Percentiles rank a stretch among this genome's conserved stretches.
These are phyloP conservation scores for Acropora tenuis DNA, from an alignment of 64 coral and sea anemone genomes.

Conservation along the genomic window DNA sequence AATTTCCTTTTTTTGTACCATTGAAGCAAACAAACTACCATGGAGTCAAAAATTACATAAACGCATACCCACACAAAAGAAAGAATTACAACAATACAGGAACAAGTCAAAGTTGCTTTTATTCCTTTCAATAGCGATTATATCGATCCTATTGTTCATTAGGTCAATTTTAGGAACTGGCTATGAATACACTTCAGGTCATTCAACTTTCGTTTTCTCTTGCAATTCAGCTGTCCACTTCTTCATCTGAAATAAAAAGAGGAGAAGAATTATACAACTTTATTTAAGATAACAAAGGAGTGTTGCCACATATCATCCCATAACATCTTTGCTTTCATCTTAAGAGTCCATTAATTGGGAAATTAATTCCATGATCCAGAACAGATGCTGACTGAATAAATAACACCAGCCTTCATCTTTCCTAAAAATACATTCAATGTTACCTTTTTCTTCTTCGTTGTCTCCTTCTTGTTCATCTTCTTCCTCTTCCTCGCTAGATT, in stretches of 20 bases:
- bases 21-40: too few species aligned
- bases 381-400: too few species aligned
- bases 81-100: background rate
- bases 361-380: too few species aligned
- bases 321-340: too few species aligned
- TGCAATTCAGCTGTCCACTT: background rate
- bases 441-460: conserved; percentile 66
- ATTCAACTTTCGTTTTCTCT: background rate
- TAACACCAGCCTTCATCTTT: background rate
- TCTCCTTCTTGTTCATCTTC: conserved; percentile 82
- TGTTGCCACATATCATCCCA: too few species aligned
- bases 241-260: conserved; percentile 16
- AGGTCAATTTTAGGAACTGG: background rate
- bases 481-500: conserved; percentile 79
- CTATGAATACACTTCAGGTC: background rate
- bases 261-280: background rate
- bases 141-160: too few species aligned
- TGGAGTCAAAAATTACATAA: too few species aligned
- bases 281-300: too few species aligned
- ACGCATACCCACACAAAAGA: background rate
- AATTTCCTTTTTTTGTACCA: too few species aligned
- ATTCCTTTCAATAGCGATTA: too few species aligned
- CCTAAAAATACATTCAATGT: too few species aligned
- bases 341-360: background rate
- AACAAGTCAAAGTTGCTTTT: background rate